Base-by-base conservation (phyloP, 2,888 invertebrate species). In the Marasmarcha lunaedactyla region DNA sequence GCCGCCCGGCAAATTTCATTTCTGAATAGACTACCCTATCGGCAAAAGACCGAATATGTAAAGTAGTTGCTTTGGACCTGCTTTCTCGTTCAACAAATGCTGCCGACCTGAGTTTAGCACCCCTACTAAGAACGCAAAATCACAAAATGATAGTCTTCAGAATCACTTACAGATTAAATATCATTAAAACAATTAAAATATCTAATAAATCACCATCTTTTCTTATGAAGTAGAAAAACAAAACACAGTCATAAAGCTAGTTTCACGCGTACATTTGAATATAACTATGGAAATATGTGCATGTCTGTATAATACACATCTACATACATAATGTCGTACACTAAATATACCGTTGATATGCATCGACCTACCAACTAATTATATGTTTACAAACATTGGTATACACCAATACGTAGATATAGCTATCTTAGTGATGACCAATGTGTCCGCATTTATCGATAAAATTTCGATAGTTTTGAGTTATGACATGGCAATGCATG, bases 321-420 rank as follows among this genome's bases (percentile, higher is more conserved):
- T 26, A 39, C 33, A 39, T 39, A 34, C 43, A 49, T 41, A 43
- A 50, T 49, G 46, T 45, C 48, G 39, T 51, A 51, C 58, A 61
- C 64, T 61, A 58, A 57, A 45, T 49, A 55, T 52, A 37, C 41
- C 44, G 52, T 57, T 65, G 81, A 79, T 79, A 81, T 78, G 77
- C 81, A 81, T 76, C 78, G 69, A 71, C 72, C 70, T 76, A 81
- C 79, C 74, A 66, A 72, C 69, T 83, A 83, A 83, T 81, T 79
- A 81, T 78, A 83, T 79, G 79, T 81, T 83, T 81, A 76, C 78
- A 68, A 78, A 77, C 73, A 71, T 59, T 55, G 59, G 57, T 60
- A 55, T 57, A 51, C 49, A 46, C 54, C 45, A 54, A 51, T 44
- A 52, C 4, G 20, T 20, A 20, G 55, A 55, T 57, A 59, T 51